Evolutionary conservation across 2,888 invertebrate species (phyloP).

Genomic region (Agrotis ipsilon): DNA sequence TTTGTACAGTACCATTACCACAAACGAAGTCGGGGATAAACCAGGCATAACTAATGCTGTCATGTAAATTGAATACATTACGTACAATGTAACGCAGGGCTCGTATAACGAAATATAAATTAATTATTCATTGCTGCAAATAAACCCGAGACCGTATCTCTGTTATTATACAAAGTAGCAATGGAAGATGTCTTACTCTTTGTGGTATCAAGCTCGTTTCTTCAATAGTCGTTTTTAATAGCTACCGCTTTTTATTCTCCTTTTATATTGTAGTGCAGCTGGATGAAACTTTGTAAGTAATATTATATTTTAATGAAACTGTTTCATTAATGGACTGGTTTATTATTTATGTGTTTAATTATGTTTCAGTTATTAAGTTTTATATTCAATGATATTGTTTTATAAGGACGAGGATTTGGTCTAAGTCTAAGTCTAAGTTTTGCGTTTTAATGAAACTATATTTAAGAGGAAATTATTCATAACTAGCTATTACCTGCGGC

Average conservation of each 20-base stretch:
- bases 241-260: conserved; percentile 50
- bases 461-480: neutral
- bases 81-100: conserved; percentile 39
- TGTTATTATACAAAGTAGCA: conserved; percentile 61
- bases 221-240: conserved; percentile 57
- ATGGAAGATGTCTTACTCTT: conserved; percentile 58
- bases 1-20: conserved; percentile 3
- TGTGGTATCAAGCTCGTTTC: conserved; percentile 57
- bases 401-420: conserved; percentile 1
- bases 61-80: conserved; percentile 51
- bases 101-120: conserved; percentile 52
- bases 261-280: conserved; percentile 54
- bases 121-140: conserved; percentile 64
- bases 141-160: conserved; percentile 49
- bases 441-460: neutral
- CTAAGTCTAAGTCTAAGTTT: neutral
- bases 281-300: conserved; percentile 59
- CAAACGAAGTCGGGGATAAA: conserved; percentile 25
- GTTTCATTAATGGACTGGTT: conserved; percentile 28
- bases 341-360: conserved; percentile 34
- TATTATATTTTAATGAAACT: conserved; percentile 58
- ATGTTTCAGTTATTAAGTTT: conserved; percentile 29
- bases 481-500: too few relatives aligned
- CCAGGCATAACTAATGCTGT: conserved; percentile 25
- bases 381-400: conserved; percentile 8